These are phyloP conservation scores for Auanema sp. DNA, from an alignment of 2,888 invertebrate genomes.

Conservation along the genomic window DNA sequence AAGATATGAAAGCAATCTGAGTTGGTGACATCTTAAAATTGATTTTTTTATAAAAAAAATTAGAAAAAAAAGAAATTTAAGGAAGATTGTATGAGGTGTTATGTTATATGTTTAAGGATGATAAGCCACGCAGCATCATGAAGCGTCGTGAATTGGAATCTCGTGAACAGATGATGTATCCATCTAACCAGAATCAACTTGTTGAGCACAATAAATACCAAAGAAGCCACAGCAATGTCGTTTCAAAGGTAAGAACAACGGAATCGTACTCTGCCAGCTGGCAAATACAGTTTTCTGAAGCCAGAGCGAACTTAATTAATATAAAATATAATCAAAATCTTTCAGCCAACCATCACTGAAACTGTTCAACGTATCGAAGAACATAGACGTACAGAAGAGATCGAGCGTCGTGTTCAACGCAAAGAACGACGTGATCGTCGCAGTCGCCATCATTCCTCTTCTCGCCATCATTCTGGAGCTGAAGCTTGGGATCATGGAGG, in stretches of 20 bases:
- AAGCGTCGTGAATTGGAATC: slow-evolving; percentile 55
- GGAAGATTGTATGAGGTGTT: too few relatives aligned
- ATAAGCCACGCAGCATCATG: slow-evolving; percentile 57
- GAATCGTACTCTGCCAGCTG: too few relatives aligned
- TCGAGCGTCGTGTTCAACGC: slow-evolving; percentile 62
- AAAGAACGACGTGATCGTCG: slow-evolving; percentile 41
- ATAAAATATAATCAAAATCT: slow-evolving; percentile 4
- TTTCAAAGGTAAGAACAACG: slow-evolving; percentile 17
- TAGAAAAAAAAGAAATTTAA: background rate
- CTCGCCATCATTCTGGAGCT: slow-evolving; percentile 30
- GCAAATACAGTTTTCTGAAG: background rate
- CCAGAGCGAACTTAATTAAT: background rate
- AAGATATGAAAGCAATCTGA: too few relatives aligned
- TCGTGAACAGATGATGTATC: slow-evolving; percentile 51
- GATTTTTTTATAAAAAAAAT: background rate
- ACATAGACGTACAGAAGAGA: slow-evolving; percentile 63
- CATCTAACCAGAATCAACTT: slow-evolving; percentile 37
- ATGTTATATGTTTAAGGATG: slow-evolving; percentile 42
- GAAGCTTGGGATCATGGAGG: slow-evolving; percentile 23
- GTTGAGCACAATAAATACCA: slow-evolving; percentile 33
- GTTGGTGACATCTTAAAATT: too few relatives aligned
- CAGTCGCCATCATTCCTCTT: slow-evolving; percentile 42
- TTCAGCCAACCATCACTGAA: slow-evolving; percentile 60
- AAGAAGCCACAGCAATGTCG: slow-evolving; percentile 25
- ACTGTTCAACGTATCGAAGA: slow-evolving; percentile 64